Base-by-base conservation (phyloP, 2,888 invertebrate genomes). In the Trichopoda pennipes region DNA sequence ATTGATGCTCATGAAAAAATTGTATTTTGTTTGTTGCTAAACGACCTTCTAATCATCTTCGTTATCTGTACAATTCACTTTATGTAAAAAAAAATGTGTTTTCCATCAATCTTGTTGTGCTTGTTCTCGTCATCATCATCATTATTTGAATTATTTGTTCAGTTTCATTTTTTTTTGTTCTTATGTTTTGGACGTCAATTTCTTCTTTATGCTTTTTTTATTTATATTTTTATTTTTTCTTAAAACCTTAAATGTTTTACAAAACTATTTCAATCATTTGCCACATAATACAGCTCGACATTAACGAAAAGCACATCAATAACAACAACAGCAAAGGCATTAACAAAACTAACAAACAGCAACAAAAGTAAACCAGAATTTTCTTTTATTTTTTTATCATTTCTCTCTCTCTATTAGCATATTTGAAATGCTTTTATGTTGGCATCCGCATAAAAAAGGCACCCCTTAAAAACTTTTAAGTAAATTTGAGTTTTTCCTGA, bases 231-330 rank as follows among this genome's bases (percentile, higher is more conserved):
- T n/a, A 32, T 68, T 60, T 19, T 1, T 28, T 16, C 17, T 21
- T 4, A 51, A 44, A 49, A 55, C 44, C 55, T 55, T 61, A 47
- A 68, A 73, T 38, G 47, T 73, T 73, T 47, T 38, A 58, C 42
- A 47, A 66, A 68, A 73, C 66, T 79, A 68, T 79, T 68, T 79
- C 55, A 73, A 61, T 79, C 75, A 79, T 75, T 63, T 53, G 60
- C 23, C 49, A 60, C 56, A 56, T 60, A 79, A 79, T 72, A 72
- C 64, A 70, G 66, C 70, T 79, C 66, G 82, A 79, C 66, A 68
- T 60, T 78, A 63, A 66, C 58, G 47, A 60, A 49, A 60, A 51
- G 21, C n/a, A 53, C 10, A 61, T 47, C 14, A 47, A 42, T n/a
- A 17, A 35, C 21, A 10, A 19, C n/a, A 23, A 23, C 23, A 38